Evolutionary conservation across 2,888 invertebrate species (phyloP).

Genomic region (Lissonota sp.): DNA sequence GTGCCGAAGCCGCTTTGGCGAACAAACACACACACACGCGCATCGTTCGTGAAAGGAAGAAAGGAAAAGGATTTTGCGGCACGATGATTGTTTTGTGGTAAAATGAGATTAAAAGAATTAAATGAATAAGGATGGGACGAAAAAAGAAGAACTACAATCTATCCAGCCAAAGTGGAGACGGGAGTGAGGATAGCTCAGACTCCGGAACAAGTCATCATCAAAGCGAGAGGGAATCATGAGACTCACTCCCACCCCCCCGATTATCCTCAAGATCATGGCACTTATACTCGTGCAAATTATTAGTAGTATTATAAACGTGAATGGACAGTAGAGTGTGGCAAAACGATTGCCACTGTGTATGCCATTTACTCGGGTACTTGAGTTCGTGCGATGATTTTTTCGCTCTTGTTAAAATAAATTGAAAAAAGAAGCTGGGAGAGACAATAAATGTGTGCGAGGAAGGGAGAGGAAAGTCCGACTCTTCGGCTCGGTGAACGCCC

Average conservation of each 20-base stretch:
- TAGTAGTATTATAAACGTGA: constrained; percentile 69
- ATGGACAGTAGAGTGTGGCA: constrained; percentile 64
- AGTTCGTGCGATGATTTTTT: background rate
- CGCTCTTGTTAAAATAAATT: background rate
- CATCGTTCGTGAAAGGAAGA: constrained; percentile 43
- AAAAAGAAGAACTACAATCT: constrained; percentile 10
- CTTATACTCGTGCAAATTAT: constrained; percentile 71
- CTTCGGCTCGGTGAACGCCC: constrained; percentile 69
- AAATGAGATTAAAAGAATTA: constrained; percentile 16
- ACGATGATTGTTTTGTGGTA: background rate
- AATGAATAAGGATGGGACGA: background rate
- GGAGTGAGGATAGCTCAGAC: constrained; percentile 11
- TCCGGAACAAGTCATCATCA: background rate
- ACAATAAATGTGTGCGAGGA: background rate
- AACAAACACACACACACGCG: constrained; percentile 26
- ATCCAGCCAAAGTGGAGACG: constrained; percentile 21
- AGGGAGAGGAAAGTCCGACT: constrained; percentile 63
- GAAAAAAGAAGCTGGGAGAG: background rate
- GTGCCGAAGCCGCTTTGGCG: constrained; percentile 1
- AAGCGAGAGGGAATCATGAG: constrained; percentile 40
- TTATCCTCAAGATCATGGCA: background rate
- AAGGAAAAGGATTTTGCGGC: constrained; percentile 47
- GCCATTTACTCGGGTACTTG: background rate
- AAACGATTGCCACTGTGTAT: constrained; percentile 44
- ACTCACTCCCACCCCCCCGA: constrained; percentile 10